Conservation (phyloP, 2,113 vertebrate genomes). For the Hyla sarda region DNA sequence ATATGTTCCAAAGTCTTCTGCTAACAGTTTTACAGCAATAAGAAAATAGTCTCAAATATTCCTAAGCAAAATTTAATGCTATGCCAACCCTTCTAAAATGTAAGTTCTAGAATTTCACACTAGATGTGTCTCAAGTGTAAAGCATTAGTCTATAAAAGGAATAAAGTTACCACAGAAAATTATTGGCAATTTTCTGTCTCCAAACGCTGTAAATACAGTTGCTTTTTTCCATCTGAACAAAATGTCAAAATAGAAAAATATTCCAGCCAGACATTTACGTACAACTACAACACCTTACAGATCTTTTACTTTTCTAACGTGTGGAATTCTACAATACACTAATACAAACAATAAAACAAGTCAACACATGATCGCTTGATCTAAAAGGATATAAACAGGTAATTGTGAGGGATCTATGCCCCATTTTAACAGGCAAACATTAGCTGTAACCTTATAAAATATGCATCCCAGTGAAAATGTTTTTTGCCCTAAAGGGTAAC, state of each 20-base stretch:
- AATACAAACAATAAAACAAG: no score
- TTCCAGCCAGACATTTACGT: neutral
- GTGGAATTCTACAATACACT: neutral
- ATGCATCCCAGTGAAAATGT: no score
- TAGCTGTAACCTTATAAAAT: no score
- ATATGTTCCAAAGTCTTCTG: neutral
- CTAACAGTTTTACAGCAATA: constrained; percentile 8
- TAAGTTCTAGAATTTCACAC: constrained; percentile 7
- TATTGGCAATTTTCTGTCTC: neutral
- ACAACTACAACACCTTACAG: neutral
- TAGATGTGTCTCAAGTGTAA: neutral
- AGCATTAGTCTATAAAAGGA: neutral
- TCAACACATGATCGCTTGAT: neutral
- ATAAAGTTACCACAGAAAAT: neutral
- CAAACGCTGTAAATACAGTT: neutral
- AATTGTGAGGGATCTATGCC: no score
- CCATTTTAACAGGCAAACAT: no score
- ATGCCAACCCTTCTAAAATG: neutral
- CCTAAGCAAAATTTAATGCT: neutral
- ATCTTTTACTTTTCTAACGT: neutral
- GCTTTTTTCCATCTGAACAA: no score
- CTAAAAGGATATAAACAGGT: no score
- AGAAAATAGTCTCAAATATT: constrained; percentile 2
- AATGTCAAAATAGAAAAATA: neutral
- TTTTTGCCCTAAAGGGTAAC: no score